Evolutionary conservation across 2,888 invertebrate species (phyloP), one percentile per base, ranked within the genome.

Genomic region (Heliconius ethilla): DNA sequence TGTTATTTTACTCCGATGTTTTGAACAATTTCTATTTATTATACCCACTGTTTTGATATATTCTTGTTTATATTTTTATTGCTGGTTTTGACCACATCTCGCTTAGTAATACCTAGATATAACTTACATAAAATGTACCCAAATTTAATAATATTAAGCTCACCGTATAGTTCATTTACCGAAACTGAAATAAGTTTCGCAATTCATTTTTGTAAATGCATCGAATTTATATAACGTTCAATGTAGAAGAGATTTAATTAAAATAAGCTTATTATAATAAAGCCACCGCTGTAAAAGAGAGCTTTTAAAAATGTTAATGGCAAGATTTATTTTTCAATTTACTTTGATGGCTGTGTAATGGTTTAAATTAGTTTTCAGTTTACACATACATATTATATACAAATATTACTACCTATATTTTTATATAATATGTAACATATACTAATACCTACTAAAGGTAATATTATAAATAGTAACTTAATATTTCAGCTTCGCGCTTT

Each of bases 141-240:
- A 37, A 45, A 70, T 70, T 70, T 33, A 73, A 62, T 73, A 73
- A 37, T 73, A 73, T 73, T 62, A 62, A 73, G 62, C 62, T 37
- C 25, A 22, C 13, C 3, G 0, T 73, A n/a, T 45, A n/a, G n/a
- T 72, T 37, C 7, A 37, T 72, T 37, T 63, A 15, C 25, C 40
- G 40, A 45, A 74, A 74, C 45, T 63, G 63, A 45, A 74, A 63
- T 40, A 63, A 74, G 22, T 27, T 74, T 11, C 40, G 5, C 37
- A 27, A 45, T 63, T 27, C 25, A 74, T 63, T 74, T 74, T 74
- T 37, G 74, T 40, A 40, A 25, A 63, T 63, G 37, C 74, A 74
- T 69, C 40, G 69, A 69, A 69, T 74, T 74, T 40, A 74, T 63
- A 63, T 63, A 22, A 40, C 63, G 37, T 74, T 74, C 37, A 45